Base-by-base conservation (phyloP, 1,140 invertebrate species). In the Sitophilus oryzae region DNA sequence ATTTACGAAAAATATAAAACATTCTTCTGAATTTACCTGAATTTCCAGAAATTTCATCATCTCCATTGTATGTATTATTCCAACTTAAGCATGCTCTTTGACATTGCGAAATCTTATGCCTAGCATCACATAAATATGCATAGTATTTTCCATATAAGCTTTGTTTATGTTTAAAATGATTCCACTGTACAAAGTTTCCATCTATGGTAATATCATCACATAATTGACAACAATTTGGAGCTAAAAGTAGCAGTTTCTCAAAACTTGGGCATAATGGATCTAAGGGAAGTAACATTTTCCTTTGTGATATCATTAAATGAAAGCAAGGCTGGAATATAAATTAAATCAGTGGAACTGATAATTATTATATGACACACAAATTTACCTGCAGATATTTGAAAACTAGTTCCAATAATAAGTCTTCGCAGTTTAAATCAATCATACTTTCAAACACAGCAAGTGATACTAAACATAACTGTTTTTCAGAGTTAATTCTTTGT, bases 381-480 rank as follows among this genome's bases (percentile, higher is more conserved):
- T 19, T 45, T 56, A 56, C 54, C 48, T 88, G 79, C 41, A 97
- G 75, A 67, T 94, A 88, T 74, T 85, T 88, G 59, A 94, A 85
- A 42, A 96, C 81, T 20, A 96, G 74, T 67, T 95, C 91, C 62
- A 96, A 77, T 87, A 97, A 93, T n/a, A 97, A 81, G 72, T 98
- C 96, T 75, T 98, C 96, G 73, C 92, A 97, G 69, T 96, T 92
- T 36, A 98, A 74, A 64, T 93, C 85, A 19, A 98, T 77, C 46
- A 98, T 73, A 0, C 93, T 95, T 71, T 93, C 86, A 69, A 98
- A 91, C 6, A 98, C 68, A 0, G 89, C 85, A 58, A 98, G 71
- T 0, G 93, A 93, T 1, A 96, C 91, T 56, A 96, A 79, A 60
- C 89, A 91, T 6, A 98, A 74, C 86, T 94, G 76, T 51, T 78